These are phyloP conservation scores for Ramphastos sulfuratus DNA, from an alignment of 2,113 vertebrate species.

Conservation along the genomic window DNA sequence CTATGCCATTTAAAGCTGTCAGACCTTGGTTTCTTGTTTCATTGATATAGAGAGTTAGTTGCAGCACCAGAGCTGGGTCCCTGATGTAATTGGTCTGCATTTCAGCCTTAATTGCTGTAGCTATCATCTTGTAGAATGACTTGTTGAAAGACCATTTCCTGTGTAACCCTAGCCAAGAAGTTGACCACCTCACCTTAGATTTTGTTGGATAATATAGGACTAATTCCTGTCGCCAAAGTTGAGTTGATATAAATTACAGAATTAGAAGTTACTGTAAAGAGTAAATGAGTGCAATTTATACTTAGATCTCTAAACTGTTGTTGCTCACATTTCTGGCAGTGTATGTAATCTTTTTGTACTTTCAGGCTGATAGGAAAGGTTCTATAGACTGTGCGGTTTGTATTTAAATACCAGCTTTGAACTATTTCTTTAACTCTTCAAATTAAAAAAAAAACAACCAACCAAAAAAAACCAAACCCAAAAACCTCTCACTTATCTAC, in stretches of 20 bases:
- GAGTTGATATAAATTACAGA: neutral
- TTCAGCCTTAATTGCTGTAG: neutral
- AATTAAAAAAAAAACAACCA: too few species aligned
- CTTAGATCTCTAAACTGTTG: neutral
- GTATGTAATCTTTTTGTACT: neutral
- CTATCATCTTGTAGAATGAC: neutral
- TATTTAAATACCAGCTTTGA: neutral
- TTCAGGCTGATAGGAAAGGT: neutral
- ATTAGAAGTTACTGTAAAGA: neutral
- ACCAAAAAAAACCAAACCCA: neutral
- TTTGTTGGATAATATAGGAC: neutral
- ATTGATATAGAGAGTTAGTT: accelerated
- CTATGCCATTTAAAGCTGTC: neutral
- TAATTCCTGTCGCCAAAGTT: neutral
- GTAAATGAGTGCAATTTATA: neutral
- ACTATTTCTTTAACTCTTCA: neutral
- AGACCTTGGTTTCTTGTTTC: neutral
- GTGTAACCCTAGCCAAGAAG: neutral
- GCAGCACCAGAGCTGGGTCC: neutral
- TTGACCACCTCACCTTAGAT: neutral
- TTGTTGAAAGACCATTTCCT: neutral
- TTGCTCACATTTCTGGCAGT: neutral
- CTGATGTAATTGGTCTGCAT: neutral
- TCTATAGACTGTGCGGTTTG: neutral
- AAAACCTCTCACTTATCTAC: neutral